A percentile compares a stretch with the other conserved stretches of the same genome.
Conservation (phyloP, 1,140 invertebrate genomes). For the Reticulitermes speratus region DNA sequence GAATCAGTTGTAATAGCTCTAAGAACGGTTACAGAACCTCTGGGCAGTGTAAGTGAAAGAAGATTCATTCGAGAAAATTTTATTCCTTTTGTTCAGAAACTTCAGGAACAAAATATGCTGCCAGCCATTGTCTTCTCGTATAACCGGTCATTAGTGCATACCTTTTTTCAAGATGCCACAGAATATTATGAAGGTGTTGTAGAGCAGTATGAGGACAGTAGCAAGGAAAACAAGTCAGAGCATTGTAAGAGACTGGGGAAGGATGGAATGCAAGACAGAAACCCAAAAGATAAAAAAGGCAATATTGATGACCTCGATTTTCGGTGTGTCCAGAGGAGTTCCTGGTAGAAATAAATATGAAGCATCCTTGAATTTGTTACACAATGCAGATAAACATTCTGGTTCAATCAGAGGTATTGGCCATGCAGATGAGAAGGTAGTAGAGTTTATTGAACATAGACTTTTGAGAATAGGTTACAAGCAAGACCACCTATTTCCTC, state of each 20-base stretch:
- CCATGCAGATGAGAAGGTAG: slow-evolving; percentile 27
- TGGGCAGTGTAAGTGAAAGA: neutral
- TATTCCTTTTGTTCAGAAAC: slow-evolving; percentile 27
- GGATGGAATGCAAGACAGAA: too few relatives aligned
- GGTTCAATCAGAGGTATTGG: slow-evolving; percentile 25
- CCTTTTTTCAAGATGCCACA: neutral
- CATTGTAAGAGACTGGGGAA: neutral
- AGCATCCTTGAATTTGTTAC: neutral
- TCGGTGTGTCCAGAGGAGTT: neutral
- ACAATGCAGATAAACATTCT: neutral
- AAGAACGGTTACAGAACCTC: neutral
- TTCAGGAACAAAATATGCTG: slow-evolving; percentile 36
- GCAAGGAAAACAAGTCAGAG: neutral
- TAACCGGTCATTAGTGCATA: slow-evolving; percentile 25
- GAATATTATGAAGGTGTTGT: neutral
- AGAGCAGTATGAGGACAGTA: neutral
- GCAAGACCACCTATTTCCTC: slow-evolving; percentile 2
- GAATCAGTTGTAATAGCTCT: neutral
- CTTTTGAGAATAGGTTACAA: slow-evolving; percentile 25
- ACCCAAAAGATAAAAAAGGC: neutral
- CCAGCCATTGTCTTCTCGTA: slow-evolving; percentile 39
- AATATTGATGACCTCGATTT: neutral
- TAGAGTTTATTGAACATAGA: slow-evolving; percentile 34
- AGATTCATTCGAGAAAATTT: neutral
- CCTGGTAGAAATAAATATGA: neutral